Conservation (phyloP, 2,113 vertebrate species). For the Hiodon tergisus region DNA sequence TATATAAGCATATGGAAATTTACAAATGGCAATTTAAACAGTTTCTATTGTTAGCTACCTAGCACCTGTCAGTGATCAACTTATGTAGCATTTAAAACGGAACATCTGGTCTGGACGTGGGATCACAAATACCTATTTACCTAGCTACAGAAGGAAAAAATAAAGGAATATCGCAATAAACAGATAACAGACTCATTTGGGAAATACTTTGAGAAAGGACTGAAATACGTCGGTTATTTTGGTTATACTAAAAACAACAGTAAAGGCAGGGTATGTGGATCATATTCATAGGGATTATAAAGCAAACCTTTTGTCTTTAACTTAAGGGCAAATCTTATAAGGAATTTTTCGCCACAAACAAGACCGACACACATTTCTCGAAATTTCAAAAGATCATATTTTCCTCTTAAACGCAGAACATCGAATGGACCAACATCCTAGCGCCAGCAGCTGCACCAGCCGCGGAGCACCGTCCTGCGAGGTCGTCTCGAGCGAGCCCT, state of each 20-base stretch:
- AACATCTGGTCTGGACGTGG: slow-evolving; percentile 13
- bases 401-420: slow-evolving; percentile 26
- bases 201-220: neutral
- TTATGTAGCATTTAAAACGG: slow-evolving; percentile 14
- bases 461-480: slow-evolving; percentile 54
- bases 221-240: neutral
- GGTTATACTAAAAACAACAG: neutral
- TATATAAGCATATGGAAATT: neutral
- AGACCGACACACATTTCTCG: neutral
- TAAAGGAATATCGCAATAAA: neutral
- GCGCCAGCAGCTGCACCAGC: slow-evolving; percentile 64
- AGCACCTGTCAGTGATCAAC: slow-evolving; percentile 2
- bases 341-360: neutral
- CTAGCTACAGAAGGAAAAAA: neutral
- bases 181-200: neutral
- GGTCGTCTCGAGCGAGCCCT: slow-evolving; percentile 46
- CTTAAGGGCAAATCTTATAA: neutral
- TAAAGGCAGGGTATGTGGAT: slow-evolving; percentile 1
- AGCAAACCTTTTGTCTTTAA: slow-evolving; percentile 9
- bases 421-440: slow-evolving; percentile 70
- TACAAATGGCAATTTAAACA: neutral
- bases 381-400: neutral
- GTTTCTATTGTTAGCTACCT: slow-evolving; percentile 16
- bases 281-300: slow-evolving; percentile 10
- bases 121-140: neutral